These are phyloP conservation scores for Mesorhabditis spiculigera DNA, from an alignment of 2,888 invertebrate genomes.

Conservation along the genomic window DNA sequence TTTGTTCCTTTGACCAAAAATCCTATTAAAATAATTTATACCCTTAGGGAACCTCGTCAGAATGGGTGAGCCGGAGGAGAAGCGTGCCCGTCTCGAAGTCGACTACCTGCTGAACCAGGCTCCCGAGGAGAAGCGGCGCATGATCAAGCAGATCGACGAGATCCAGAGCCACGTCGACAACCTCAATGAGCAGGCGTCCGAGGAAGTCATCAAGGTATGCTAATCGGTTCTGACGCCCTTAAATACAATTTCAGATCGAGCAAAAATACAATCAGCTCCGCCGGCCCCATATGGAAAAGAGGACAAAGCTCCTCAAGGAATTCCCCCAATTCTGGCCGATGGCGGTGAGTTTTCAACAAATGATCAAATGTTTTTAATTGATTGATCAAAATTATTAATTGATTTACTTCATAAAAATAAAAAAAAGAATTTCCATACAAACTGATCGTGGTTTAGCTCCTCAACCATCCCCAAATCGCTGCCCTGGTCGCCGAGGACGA, in stretches of 20 bases:
- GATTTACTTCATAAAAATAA: not conserved
- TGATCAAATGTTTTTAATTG: constrained; percentile 7
- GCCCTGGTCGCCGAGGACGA: constrained; percentile 78
- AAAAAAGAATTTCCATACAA: not conserved
- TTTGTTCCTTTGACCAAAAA: too few species aligned
- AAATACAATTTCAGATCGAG: constrained; percentile 61
- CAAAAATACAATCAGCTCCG: constrained; percentile 78
- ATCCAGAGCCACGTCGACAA: constrained; percentile 79
- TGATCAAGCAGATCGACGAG: constrained; percentile 75
- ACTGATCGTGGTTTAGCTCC: constrained; percentile 66
- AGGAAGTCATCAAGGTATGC: constrained; percentile 72
- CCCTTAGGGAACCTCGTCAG: too few species aligned
- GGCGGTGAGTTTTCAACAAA: constrained; percentile 69
- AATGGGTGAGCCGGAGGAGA: not conserved
- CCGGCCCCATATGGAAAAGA: constrained; percentile 75
- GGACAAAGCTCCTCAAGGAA: constrained; percentile 74
- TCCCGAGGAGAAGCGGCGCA: constrained; percentile 60
- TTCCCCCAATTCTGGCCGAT: constrained; percentile 82
- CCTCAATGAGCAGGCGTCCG: constrained; percentile 77
- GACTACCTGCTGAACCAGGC: constrained; percentile 16
- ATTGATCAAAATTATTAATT: constrained; percentile 5
- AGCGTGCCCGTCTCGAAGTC: not conserved
- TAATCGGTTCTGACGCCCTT: not conserved
- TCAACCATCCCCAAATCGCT: constrained; percentile 81
- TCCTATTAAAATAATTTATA: too few species aligned